A percentile compares a stretch with the other conserved stretches of the same genome.
phyloP scores from a whole-genome alignment of 2,797 vertebrate genomes.

The Perodicticus potto region DNA sequence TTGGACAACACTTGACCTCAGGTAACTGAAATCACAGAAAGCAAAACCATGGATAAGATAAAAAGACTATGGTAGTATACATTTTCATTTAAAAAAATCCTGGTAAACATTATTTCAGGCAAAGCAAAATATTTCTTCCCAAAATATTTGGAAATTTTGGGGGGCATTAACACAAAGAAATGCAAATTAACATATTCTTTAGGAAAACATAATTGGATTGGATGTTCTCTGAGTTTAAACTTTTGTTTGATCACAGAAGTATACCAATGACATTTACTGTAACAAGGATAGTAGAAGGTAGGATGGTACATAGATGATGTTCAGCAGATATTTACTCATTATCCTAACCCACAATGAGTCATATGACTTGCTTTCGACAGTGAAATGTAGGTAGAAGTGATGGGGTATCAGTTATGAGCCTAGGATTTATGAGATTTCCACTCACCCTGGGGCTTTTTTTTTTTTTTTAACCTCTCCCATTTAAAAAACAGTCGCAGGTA shows the following conservation, averaged over 20 bases:
- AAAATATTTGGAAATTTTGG: too few species aligned
- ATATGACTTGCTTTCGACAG: background rate
- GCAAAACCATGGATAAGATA: background rate
- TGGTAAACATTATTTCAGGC: background rate
- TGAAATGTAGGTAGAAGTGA: background rate
- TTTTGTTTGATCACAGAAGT: background rate
- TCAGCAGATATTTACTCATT: background rate
- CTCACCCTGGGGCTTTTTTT: background rate
- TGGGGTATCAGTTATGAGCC: background rate
- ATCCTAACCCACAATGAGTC: background rate
- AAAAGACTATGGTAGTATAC: background rate
- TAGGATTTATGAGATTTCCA: background rate
- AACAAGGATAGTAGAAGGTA: background rate
- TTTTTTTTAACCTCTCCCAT: background rate
- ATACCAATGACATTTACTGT: background rate
- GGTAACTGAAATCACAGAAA: background rate
- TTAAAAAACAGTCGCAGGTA: background rate
- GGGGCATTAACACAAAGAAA: background rate
- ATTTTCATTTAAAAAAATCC: constrained; percentile 10
- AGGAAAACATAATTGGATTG: background rate
- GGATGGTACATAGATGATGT: background rate
- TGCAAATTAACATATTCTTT: background rate
- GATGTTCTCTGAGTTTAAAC: constrained; percentile 27
- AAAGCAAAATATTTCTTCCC: constrained; percentile 14
- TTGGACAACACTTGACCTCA: background rate